Conservation (phyloP, 2,113 vertebrate genomes). For the Clupea harengus region DNA sequence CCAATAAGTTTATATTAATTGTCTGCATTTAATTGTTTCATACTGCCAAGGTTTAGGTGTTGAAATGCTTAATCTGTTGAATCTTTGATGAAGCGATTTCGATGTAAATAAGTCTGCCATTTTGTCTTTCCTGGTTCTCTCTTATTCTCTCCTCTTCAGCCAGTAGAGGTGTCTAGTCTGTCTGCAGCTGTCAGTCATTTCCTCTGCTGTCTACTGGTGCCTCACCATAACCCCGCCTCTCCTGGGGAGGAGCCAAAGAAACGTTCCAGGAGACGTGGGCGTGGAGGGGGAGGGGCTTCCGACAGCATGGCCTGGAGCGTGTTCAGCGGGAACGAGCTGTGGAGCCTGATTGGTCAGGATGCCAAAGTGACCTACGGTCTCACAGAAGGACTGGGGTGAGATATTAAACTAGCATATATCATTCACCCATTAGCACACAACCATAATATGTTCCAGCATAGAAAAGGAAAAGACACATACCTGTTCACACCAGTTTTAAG, state of each 20-base stretch:
- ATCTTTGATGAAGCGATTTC: neutral
- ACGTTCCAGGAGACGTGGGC: conserved; percentile 70
- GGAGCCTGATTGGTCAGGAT: conserved; percentile 73
- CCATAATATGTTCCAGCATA: neutral
- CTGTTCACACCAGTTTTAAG: too few species aligned
- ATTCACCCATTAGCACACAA: too few species aligned
- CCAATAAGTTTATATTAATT: neutral
- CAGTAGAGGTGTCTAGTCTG: conserved; percentile 71
- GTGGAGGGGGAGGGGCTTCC: conserved; percentile 55
- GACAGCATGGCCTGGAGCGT: conserved; percentile 72
- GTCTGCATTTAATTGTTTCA: neutral
- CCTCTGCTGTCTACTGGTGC: conserved; percentile 76
- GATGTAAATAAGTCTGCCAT: neutral
- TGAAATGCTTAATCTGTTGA: neutral
- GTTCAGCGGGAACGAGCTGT: conserved; percentile 71
- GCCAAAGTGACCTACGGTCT: conserved; percentile 53
- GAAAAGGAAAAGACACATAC: neutral
- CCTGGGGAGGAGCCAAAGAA: conserved; percentile 72
- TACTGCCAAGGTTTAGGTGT: neutral
- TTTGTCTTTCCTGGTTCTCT: neutral
- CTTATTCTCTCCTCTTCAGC: conserved; percentile 51
- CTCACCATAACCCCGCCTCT: conserved; percentile 64
- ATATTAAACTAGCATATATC: too few species aligned
- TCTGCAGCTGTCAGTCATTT: conserved; percentile 78
- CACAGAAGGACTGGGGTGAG: too few species aligned